A percentile compares a stretch with the other conserved stretches of the same genome.
Conservation (phyloP, 2,888 invertebrate species). For the Drosophila rubida region DNA sequence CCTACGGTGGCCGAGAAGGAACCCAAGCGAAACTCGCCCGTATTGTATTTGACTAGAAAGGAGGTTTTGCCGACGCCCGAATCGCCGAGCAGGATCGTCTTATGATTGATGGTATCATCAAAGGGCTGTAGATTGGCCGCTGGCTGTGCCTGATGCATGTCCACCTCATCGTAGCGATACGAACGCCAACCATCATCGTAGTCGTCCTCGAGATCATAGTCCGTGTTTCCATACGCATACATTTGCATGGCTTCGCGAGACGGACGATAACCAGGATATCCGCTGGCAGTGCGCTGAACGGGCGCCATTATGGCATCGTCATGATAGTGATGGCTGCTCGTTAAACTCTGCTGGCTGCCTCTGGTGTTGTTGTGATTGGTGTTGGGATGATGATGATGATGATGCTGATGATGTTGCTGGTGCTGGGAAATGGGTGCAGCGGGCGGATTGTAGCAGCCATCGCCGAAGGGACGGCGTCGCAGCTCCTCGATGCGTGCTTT, state of each 20-base stretch:
- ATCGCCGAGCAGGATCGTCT: conserved; percentile 97
- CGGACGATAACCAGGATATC: conserved; percentile 92
- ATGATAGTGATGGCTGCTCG: conserved; percentile 71
- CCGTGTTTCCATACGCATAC: conserved; percentile 84
- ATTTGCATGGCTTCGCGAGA: conserved; percentile 89
- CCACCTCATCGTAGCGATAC: conserved; percentile 84
- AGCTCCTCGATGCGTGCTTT: conserved; percentile 81
- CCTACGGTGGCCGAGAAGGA: conserved; percentile 98
- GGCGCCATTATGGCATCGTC: conserved; percentile 70
- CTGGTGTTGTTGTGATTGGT: conserved; percentile 40
- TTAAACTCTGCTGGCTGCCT: conserved; percentile 68
- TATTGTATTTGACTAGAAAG: conserved; percentile 96
- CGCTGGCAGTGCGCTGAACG: conserved; percentile 87
- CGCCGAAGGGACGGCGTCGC: conserved; percentile 77
- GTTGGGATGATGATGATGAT: conserved; percentile 63
- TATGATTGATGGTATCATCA: conserved; percentile 88
- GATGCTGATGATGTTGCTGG: conserved; percentile 39
- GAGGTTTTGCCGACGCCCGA: conserved; percentile 98
- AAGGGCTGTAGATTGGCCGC: conserved; percentile 73
- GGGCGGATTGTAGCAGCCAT: conserved; percentile 76
- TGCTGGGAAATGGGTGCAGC: conserved; percentile 66
- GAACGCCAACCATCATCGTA: conserved; percentile 84
- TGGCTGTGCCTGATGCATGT: conserved; percentile 71
- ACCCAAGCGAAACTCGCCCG: conserved; percentile 94
- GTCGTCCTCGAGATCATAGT: conserved; percentile 73